Base-by-base conservation (phyloP, 2,797 vertebrate genomes). In the Anas capensis region DNA sequence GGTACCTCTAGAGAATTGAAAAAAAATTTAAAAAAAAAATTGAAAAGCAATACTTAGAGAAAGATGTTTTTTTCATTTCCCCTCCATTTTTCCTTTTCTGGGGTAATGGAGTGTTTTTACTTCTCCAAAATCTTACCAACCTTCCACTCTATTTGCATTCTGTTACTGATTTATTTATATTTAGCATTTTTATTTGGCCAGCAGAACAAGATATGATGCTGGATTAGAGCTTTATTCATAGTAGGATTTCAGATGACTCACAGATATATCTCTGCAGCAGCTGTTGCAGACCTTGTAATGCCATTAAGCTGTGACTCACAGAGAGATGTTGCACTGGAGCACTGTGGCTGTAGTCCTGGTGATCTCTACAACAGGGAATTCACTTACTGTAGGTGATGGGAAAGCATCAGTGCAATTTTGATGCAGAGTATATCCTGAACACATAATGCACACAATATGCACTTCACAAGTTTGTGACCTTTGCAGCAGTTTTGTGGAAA, bases 241-340 rank as follows among this genome's bases (percentile, higher is more conserved):
- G 88, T 18, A 87, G 91, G 93, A 88, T 92, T 97, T 94, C 58
- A 95, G 78, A 96, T 95, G 95, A 96, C 82, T 97, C 93, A 94
- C 1, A 8, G 85, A 94, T 94, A 72, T 64, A 87, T 95, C 92
- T 89, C 85, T 89, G 81, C 91, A 96, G 95, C 93, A 96, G 93
- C 93, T 96, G 95, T 93, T 95, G 82, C 85, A 92, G 86, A 77
- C 92, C 93, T 93, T 92, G 86, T 86, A 96, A 96, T 94, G 86
- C 78, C 88, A 91, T 97, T 92, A 92, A 76, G 70, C 66, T 80
- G 81, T 92, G 84, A 96, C 80, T 90, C 87, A 72, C 61, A 65
- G 70, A 73, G 34, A 87, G 93, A 83, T 49, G 33, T 56, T 73
- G 53, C 48, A 44, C 72, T 36, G 33, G 82, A 13, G 1, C 33